Conservation (phyloP, 1,140 invertebrate genomes). For the Idris sp. region DNA sequence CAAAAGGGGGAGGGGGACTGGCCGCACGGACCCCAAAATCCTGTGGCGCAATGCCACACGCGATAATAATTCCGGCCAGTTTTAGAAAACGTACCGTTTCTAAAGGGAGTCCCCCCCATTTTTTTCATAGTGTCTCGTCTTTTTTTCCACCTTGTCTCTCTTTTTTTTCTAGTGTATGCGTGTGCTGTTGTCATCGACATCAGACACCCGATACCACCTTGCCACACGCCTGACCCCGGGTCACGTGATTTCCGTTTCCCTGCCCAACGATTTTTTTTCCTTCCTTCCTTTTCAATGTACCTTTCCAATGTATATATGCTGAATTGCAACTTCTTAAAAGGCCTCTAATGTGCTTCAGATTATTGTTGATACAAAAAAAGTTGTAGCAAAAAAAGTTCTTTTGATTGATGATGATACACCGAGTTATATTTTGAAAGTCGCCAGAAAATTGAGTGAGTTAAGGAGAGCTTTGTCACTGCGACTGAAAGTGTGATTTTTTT, state of each 20-base stretch:
- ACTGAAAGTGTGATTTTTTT: too few relatives aligned
- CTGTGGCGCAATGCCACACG: slow-evolving; percentile 62
- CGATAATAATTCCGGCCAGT: slow-evolving; percentile 75
- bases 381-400: slow-evolving; percentile 16
- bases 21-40: slow-evolving; percentile 44
- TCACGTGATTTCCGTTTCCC: slow-evolving; percentile 69
- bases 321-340: slow-evolving; percentile 52
- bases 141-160: slow-evolving; percentile 51
- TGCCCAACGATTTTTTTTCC: slow-evolving; percentile 57
- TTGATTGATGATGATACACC: slow-evolving; percentile 46
- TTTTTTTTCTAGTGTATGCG: slow-evolving; percentile 22
- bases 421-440: slow-evolving; percentile 32
- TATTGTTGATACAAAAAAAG: slow-evolving; percentile 52
- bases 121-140: slow-evolving; percentile 54
- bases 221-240: slow-evolving; percentile 62
- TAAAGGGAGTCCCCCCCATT: slow-evolving; percentile 37
- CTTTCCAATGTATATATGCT: too few relatives aligned
- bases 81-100: slow-evolving; percentile 69
- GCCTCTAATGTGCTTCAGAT: slow-evolving; percentile 52
- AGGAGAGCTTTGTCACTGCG: too few relatives aligned
- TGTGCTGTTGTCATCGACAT: slow-evolving; percentile 12
- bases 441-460: slow-evolving; percentile 45
- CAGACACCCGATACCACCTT: slow-evolving; percentile 34
- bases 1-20: slow-evolving; percentile 51
- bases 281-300: not conserved